Evolutionary conservation across 2,797 vertebrate genomes (phyloP).

Genomic region (Cyprinella venusta): DNA sequence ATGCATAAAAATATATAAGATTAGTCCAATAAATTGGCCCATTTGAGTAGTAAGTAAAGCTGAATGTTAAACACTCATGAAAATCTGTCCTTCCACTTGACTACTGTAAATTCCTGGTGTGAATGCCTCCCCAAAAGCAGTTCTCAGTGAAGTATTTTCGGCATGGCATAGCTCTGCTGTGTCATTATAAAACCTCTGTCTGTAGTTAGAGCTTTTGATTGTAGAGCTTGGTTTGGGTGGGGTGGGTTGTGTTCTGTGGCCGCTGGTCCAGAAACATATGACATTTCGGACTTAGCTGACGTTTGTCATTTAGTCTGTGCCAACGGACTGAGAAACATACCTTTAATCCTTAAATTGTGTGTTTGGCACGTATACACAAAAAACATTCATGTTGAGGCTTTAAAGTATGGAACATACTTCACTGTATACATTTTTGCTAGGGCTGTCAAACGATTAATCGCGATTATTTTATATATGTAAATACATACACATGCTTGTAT

Average conservation of each 20-base stretch:
- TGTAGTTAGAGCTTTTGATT: conserved; percentile 78
- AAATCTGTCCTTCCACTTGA: conserved; percentile 15
- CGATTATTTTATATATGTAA: no score
- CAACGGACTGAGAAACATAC: background rate
- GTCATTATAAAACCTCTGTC: conserved; percentile 75
- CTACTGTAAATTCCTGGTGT: conserved; percentile 55
- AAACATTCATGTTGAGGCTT: conserved; percentile 1
- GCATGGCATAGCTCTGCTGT: conserved; percentile 65
- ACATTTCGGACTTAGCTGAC: conserved; percentile 31
- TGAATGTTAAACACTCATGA: conserved; percentile 13
- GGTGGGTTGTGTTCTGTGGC: conserved; percentile 54
- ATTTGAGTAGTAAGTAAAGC: background rate
- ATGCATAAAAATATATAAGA: background rate
- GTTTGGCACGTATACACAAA: background rate
- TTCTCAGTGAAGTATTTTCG: conserved; percentile 77
- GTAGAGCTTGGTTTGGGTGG: conserved; percentile 65
- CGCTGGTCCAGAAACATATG: conserved; percentile 30
- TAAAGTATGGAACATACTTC: background rate
- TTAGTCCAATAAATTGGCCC: background rate
- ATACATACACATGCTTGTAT: no score
- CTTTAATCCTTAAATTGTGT: background rate
- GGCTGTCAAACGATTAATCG: no score
- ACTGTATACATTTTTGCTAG: background rate
- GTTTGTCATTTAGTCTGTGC: background rate
- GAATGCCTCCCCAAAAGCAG: conserved; percentile 38